Conservation (phyloP, 2,797 vertebrate species). For the Meda fulgida region DNA sequence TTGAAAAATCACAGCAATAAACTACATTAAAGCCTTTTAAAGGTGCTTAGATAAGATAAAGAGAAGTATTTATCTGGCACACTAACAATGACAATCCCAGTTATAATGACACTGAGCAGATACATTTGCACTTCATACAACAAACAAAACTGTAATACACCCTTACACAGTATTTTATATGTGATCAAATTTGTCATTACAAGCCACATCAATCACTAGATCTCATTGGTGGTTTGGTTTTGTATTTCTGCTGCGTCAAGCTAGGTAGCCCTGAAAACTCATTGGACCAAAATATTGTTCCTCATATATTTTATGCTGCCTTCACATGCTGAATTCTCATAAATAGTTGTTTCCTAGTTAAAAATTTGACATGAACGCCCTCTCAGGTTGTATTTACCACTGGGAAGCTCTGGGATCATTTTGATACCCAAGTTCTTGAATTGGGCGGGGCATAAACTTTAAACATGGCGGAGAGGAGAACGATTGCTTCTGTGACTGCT, state of each 20-base stretch:
- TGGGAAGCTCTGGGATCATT: too few species aligned
- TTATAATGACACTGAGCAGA: background rate
- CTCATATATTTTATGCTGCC: too few species aligned
- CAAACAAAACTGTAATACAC: background rate
- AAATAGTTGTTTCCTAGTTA: too few species aligned
- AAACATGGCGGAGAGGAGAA: too few species aligned
- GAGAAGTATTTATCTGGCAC: background rate
- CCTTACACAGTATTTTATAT: background rate
- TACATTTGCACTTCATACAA: background rate
- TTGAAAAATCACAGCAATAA: background rate
- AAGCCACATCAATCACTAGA: background rate
- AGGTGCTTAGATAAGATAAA: background rate
- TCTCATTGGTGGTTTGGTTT: background rate
- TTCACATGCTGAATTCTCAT: too few species aligned
- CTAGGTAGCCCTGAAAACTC: background rate
- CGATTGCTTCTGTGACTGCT: too few species aligned
- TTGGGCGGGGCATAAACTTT: background rate
- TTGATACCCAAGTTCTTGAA: too few species aligned
- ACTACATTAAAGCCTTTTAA: background rate
- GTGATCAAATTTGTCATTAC: background rate
- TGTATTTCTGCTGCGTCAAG: background rate
- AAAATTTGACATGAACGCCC: too few species aligned
- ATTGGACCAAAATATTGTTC: background rate
- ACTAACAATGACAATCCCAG: background rate
- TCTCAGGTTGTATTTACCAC: too few species aligned